Percentiles rank a stretch among this genome's conserved stretches.
Evolutionary conservation across 2,797 vertebrate species (phyloP).

Genomic region (Poecilia wingei): DNA sequence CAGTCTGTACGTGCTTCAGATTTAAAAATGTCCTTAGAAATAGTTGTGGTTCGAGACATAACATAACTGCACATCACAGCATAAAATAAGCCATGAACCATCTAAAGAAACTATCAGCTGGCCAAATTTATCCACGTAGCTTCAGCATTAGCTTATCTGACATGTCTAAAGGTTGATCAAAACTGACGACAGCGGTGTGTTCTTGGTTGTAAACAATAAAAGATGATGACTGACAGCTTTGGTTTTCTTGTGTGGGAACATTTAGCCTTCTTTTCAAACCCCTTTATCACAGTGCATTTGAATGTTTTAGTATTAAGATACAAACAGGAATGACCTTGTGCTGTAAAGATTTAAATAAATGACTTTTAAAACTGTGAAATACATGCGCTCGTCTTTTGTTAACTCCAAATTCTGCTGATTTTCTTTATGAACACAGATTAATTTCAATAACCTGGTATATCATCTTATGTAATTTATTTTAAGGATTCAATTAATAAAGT

Average conservation of each 20-base stretch:
- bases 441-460: not conserved
- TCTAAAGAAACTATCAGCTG: not conserved
- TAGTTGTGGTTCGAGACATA: not conserved
- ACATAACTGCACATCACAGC: not conserved
- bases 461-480: not conserved
- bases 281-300: constrained; percentile 11
- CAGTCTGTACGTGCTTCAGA: not conserved
- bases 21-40: not conserved
- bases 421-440: not conserved
- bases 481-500: too few species aligned
- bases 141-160: not conserved
- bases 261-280: constrained; percentile 3
- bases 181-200: not conserved
- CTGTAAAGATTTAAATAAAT: constrained; percentile 4
- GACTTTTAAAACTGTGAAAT: constrained; percentile 7
- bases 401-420: not conserved
- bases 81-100: not conserved
- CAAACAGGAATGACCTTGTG: not conserved
- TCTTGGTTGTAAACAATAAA: constrained; percentile 27
- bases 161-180: constrained; percentile 3
- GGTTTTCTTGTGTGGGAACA: constrained; percentile 29
- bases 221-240: constrained; percentile 5
- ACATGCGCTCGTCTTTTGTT: not conserved
- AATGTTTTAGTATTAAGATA: constrained; percentile 2
- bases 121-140: not conserved